Evolutionary conservation across 2,797 vertebrate genomes (phyloP).

Genomic region (Rhabdomys pumilio): DNA sequence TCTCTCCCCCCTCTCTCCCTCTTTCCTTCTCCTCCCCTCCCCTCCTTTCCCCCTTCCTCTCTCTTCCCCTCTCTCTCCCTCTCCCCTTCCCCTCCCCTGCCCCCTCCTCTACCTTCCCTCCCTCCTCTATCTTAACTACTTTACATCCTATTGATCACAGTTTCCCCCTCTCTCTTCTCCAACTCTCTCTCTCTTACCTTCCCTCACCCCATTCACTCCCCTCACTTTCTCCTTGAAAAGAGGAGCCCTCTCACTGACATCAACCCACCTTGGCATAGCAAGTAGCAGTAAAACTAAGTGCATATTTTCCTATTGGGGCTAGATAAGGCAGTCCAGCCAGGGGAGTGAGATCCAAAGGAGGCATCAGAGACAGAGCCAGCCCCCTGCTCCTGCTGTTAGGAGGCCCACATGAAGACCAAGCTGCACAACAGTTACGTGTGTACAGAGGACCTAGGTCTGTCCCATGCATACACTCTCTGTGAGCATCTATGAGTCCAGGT

Average conservation of each 20-base stretch:
- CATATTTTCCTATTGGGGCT: neutral
- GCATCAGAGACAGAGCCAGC: neutral
- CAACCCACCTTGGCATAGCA: neutral
- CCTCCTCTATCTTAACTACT: too few species aligned
- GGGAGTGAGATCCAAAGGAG: neutral
- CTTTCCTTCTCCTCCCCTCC: too few species aligned
- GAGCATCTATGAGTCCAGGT: neutral
- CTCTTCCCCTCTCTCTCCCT: too few species aligned
- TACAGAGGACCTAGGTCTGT: neutral
- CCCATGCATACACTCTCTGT: neutral
- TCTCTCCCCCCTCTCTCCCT: too few species aligned
- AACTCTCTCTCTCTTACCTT: neutral
- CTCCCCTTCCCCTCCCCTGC: too few species aligned
- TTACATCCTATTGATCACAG: neutral
- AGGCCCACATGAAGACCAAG: neutral
- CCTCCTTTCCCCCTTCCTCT: fast-evolving
- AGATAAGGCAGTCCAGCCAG: neutral
- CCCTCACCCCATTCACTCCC: neutral
- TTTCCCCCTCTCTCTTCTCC: too few species aligned
- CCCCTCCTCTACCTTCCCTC: too few species aligned
- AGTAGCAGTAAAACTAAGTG: neutral
- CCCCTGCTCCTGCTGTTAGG: neutral
- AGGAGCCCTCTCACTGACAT: neutral
- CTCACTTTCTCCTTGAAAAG: neutral
- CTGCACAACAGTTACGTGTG: neutral